phyloP scores from a whole-genome alignment of 2,888 invertebrate genomes.

The Celastrina argiolus region DNA sequence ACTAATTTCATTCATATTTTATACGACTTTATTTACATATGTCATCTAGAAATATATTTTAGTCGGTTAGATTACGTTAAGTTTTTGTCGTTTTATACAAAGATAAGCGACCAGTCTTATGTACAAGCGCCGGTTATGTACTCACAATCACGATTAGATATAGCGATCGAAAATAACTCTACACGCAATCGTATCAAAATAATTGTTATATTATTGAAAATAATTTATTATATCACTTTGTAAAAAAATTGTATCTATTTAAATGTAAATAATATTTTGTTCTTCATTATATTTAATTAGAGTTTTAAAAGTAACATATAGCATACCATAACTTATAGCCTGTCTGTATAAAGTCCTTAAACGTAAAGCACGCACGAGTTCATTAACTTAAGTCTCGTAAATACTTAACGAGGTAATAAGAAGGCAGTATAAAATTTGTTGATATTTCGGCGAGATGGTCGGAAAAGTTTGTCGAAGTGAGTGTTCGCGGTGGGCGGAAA shows the following conservation, averaged over 20 bases:
- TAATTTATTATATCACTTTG: too few relatives aligned
- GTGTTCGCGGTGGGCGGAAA: slow-evolving; percentile 43
- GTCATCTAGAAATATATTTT: slow-evolving; percentile 15
- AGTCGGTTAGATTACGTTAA: background rate
- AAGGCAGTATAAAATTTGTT: slow-evolving; percentile 17
- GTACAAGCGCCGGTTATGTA: background rate
- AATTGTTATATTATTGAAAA: too few relatives aligned
- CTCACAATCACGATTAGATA: background rate
- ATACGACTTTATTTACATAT: slow-evolving; percentile 3
- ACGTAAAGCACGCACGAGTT: background rate
- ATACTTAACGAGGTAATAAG: slow-evolving; percentile 12
- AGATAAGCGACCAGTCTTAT: background rate
- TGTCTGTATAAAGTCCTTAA: background rate
- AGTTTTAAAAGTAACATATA: background rate
- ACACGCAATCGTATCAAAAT: too few relatives aligned
- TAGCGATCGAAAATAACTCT: background rate
- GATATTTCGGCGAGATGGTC: slow-evolving; percentile 21
- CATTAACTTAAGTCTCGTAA: slow-evolving; percentile 1
- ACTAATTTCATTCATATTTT: slow-evolving; percentile 5
- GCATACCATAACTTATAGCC: background rate
- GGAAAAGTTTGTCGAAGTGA: slow-evolving; percentile 29
- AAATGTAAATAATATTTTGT: too few relatives aligned
- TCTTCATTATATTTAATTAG: background rate
- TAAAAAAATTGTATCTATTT: too few relatives aligned
- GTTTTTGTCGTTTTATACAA: background rate